Base-by-base conservation (phyloP, 2,888 invertebrate species). In the Reticulitermes lucifugus region DNA sequence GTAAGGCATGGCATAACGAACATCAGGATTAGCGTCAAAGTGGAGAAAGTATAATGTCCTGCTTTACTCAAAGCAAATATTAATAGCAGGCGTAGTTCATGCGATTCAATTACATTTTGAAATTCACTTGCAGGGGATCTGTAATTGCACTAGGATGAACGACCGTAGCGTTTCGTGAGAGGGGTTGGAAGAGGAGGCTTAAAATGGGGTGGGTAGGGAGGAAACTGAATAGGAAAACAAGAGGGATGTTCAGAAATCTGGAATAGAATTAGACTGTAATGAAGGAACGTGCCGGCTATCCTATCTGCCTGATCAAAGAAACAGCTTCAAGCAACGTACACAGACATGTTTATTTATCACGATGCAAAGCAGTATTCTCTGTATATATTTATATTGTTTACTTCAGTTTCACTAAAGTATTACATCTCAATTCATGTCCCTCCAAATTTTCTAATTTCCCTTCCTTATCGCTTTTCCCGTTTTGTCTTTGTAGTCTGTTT, bases 81-180 rank as follows among this genome's bases (percentile, higher is more conserved):
- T 65, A 65, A 65, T 65, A 65, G n/a, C n/a, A 12, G 6, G 25
- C 9, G 65, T 10, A 65, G 65, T 12, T 12, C 65, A 25, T 65
- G n/a, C 65, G n/a, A n/a, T 65, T 65, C 65, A 65, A 65, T 65
- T 65, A 25, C 65, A 65, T 65, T 65, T 65, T 65, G 65, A 65
- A n/a, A 25, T 65, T 65, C 65, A 25, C 65, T 65, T 65, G 65
- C 7, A 65, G 65, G 25, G 25, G 65, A n/a, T 9, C n/a, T n/a
- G 14, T 65, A 65, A 65, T 65, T 65, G 65, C n/a, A 65, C 9
- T n/a, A 7, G 65, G 65, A n/a, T 65, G 25, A 65, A 25, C n/a
- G 25, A 5, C 0, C 7, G 65, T n/a, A 25, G 14, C 25, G 65
- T 14, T 65, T 10, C 65, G 65, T 25, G n/a, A 25, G 65, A 65